phyloP scores from a whole-genome alignment of 2,888 invertebrate genomes.

The Mechanitis mazaeus region DNA sequence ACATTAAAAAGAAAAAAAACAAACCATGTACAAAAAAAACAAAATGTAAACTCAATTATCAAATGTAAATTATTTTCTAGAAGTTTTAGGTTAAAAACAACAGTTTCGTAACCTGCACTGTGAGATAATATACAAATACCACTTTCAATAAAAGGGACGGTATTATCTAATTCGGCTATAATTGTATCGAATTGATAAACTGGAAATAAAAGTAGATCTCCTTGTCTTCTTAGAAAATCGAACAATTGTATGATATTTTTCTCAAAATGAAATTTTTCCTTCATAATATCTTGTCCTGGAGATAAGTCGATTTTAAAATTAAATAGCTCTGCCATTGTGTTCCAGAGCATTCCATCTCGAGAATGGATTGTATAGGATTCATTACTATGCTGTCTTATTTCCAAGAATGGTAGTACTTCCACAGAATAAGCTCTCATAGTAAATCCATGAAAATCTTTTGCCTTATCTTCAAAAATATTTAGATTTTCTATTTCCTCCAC shows the following conservation, averaged over 20 bases:
- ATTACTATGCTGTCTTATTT: conserved; percentile 38
- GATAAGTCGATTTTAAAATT: conserved; percentile 58
- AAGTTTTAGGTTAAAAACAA: conserved; percentile 49
- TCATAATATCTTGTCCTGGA: conserved; percentile 37
- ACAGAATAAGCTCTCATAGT: conserved; percentile 41
- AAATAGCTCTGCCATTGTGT: conserved; percentile 47
- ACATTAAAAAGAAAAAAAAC: conserved; percentile 49
- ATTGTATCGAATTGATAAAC: conserved; percentile 60
- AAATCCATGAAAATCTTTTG: conserved; percentile 52
- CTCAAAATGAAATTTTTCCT: conserved; percentile 50
- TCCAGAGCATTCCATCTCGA: conserved; percentile 63
- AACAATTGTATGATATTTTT: conserved; percentile 48
- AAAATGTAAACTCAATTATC: conserved; percentile 39
- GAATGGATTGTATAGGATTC: conserved; percentile 42
- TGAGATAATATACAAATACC: conserved; percentile 60
- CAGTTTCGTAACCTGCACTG: conserved; percentile 56
- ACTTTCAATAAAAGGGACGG: conserved; percentile 54
- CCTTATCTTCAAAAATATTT: conserved; percentile 50
- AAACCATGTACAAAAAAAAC: conserved; percentile 57
- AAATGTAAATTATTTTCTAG: conserved; percentile 37
- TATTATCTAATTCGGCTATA: conserved; percentile 53
- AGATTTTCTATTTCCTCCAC: conserved; percentile 18
- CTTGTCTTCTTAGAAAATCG: conserved; percentile 50
- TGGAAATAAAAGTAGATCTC: conserved; percentile 54
- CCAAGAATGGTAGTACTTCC: conserved; percentile 49